Evolutionary conservation across 2,797 vertebrate species (phyloP).

Genomic region (Cygnus olor): DNA sequence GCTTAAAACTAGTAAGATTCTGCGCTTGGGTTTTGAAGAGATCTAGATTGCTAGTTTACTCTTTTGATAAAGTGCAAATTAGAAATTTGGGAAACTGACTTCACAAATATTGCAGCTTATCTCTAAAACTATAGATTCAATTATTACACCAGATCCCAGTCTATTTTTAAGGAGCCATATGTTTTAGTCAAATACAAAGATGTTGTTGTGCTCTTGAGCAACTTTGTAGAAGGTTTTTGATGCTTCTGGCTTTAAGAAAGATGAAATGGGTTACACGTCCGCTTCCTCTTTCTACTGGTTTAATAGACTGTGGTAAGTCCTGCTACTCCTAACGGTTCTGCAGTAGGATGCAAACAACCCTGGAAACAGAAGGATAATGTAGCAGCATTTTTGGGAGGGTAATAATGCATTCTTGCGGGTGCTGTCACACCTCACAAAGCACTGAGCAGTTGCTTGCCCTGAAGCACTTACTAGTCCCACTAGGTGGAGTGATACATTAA

Average conservation of each 20-base stretch:
- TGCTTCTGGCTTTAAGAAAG: conserved; percentile 20
- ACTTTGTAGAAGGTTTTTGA: not conserved
- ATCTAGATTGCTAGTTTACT: conserved; percentile 77
- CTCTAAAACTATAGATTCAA: not conserved
- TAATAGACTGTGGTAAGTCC: not conserved
- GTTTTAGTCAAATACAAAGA: not conserved
- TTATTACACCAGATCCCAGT: not conserved
- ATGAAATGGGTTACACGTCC: not conserved
- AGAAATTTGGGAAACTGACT: not conserved
- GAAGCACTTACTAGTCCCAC: not conserved
- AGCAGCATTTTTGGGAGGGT: not conserved
- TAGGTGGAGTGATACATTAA: not conserved
- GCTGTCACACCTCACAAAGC: not conserved
- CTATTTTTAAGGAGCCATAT: not conserved
- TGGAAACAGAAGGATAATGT: not conserved
- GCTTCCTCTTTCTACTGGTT: not conserved
- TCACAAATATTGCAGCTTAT: not conserved
- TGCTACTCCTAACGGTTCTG: not conserved
- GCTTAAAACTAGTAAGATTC: not conserved
- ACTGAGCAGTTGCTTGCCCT: not conserved
- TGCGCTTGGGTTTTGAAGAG: conserved; percentile 46
- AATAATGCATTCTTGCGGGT: not conserved
- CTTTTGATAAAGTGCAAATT: not conserved
- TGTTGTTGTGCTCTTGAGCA: not conserved
- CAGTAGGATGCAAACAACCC: not conserved